Conservation (phyloP, 2,113 vertebrate genomes). For the Dicrurus megarhynchus region DNA sequence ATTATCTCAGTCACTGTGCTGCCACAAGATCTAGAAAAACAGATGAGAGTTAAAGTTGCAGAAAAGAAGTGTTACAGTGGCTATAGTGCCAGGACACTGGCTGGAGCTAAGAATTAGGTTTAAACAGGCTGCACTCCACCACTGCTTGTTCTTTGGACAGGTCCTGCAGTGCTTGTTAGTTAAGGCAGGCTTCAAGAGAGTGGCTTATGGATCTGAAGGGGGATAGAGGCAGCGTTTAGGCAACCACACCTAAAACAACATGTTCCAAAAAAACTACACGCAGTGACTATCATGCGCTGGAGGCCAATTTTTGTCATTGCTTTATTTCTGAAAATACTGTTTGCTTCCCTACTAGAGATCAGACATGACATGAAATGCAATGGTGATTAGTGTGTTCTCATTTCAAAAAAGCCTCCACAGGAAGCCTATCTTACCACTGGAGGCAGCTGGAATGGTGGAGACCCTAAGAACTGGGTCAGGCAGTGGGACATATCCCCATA, state of each 20-base stretch:
- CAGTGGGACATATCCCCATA: background rate
- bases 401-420: background rate
- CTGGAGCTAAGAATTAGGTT: background rate
- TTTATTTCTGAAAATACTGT: background rate
- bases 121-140: background rate
- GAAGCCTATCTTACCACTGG: background rate
- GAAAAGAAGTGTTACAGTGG: background rate
- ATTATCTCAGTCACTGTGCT: background rate
- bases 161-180: background rate
- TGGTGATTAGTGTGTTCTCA: background rate
- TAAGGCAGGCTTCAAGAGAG: background rate
- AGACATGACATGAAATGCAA: background rate
- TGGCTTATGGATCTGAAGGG: background rate
- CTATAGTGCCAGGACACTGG: background rate
- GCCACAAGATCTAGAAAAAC: background rate
- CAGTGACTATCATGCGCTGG: background rate
- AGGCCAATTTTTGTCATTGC: background rate
- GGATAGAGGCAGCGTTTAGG: background rate
- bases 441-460: background rate
- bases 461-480: background rate
- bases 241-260: background rate
- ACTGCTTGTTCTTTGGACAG: background rate
- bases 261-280: background rate
- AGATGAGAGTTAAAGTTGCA: background rate
- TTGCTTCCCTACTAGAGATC: background rate